phyloP scores from a whole-genome alignment of 2,113 vertebrate genomes.

The Lonchura striata region DNA sequence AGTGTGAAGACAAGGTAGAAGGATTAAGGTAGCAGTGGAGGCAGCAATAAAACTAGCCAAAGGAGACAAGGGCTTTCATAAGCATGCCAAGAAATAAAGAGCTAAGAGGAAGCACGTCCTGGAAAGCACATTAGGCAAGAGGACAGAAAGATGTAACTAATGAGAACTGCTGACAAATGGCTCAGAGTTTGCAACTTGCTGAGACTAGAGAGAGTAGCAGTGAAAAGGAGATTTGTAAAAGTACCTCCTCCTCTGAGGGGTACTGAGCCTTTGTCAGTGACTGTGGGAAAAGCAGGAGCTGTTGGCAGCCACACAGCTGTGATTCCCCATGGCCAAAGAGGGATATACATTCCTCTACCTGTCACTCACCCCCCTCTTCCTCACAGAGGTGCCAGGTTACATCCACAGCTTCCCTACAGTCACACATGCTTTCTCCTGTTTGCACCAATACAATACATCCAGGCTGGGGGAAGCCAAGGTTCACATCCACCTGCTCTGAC shows the following conservation, averaged over 20 bases:
- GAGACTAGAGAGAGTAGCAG: not conserved
- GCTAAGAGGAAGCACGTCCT: not conserved
- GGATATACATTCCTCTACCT: not conserved
- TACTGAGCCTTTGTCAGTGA: accelerated
- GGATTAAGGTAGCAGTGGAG: not conserved
- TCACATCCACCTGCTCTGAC: not conserved
- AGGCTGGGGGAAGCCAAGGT: not conserved
- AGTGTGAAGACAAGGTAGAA: not conserved
- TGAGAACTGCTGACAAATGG: not conserved
- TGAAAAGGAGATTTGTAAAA: not conserved
- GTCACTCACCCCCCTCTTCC: not conserved
- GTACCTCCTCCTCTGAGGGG: not conserved
- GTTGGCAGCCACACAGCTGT: not conserved
- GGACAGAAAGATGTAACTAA: not conserved
- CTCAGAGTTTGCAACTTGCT: not conserved
- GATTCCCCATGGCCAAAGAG: not conserved
- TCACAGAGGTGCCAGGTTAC: not conserved
- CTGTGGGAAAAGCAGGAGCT: not conserved
- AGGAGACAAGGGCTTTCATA: not conserved
- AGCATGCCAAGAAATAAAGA: not conserved
- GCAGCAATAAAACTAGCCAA: not conserved
- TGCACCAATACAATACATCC: accelerated
- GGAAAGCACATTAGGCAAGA: not conserved
- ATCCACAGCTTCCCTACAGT: accelerated
- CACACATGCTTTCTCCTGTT: accelerated